These are phyloP conservation scores for Therioaphis trifolii DNA, from an alignment of 2,888 invertebrate genomes.

Conservation along the genomic window DNA sequence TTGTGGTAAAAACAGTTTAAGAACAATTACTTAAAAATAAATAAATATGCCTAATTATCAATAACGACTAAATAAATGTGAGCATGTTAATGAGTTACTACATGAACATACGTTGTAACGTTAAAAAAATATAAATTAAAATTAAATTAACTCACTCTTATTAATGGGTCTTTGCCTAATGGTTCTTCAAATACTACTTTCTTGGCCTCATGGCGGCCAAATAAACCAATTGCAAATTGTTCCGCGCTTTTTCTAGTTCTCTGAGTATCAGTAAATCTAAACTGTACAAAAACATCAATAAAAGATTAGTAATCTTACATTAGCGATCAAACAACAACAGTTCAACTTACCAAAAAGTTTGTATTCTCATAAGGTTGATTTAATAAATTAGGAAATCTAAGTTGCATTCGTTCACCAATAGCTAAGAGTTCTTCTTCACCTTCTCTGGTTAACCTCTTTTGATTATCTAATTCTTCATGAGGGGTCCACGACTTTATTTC, in stretches of 20 bases:
- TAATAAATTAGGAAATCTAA: constrained; percentile 77
- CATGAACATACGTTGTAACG: not conserved
- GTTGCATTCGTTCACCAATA: constrained; percentile 80
- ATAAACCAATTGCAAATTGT: constrained; percentile 80
- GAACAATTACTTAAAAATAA: too few species aligned
- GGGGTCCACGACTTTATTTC: constrained; percentile 74
- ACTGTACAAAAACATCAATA: constrained; percentile 71
- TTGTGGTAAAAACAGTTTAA: too few species aligned
- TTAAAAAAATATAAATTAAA: not conserved
- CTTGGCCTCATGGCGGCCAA: constrained; percentile 75
- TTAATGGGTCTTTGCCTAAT: constrained; percentile 74
- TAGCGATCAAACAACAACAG: constrained; percentile 2
- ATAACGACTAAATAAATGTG: too few species aligned
- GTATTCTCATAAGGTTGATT: constrained; percentile 74
- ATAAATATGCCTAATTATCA: too few species aligned
- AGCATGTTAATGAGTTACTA: too few species aligned
- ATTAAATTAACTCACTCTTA: constrained; percentile 74
- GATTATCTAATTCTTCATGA: constrained; percentile 71
- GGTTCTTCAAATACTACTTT: constrained; percentile 77
- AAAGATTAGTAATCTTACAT: constrained; percentile 43
- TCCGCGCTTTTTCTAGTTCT: constrained; percentile 81
- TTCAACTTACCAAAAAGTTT: constrained; percentile 72
- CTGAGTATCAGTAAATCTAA: constrained; percentile 82
- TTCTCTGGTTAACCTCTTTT: constrained; percentile 77
- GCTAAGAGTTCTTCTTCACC: constrained; percentile 81